Evolutionary conservation across 2,888 invertebrate genomes (phyloP), one percentile per base, ranked within the genome.

Genomic region (Salticus scenicus): DNA sequence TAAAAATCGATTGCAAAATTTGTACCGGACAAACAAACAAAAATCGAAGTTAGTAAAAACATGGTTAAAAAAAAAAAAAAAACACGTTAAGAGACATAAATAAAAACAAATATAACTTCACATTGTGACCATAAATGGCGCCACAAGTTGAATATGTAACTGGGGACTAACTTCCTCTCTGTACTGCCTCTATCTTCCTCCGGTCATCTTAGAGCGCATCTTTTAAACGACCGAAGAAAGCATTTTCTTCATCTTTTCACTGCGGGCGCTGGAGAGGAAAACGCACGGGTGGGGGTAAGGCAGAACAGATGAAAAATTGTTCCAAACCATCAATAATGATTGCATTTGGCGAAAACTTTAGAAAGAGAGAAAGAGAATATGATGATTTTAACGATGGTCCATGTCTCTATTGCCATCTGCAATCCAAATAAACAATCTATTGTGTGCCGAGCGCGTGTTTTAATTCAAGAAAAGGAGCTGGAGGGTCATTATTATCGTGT

Each of bases 401-500:
- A n/a, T n/a, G n/a, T n/a, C n/a, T n/a, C n/a, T n/a, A n/a, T n/a
- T n/a, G n/a, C n/a, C n/a, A 37, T 7, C 37, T 37, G 37, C 4
- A 57, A 57, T 57, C 17, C 14, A 47, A 47, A 57, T 57, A 57
- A 57, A 57, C 57, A 57, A 57, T 57, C 57, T 24, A 57, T 57
- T 57, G 57, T 57, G 47, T 14, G 12, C 5, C 57, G 57, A 7
- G 42, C 42, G 42, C 42, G 14, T 47, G 10, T 37, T 37, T 37
- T 37, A 37, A 37, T 4, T 37, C 37, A n/a, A n/a, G n/a, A n/a
- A n/a, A n/a, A n/a, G n/a, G n/a, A n/a, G n/a, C 37, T 7, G 37
- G 37, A 10, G 37, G 37, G 37, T 37, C 37, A 37, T 37, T 4
- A 37, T 37, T 4, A 37, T 37, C 7, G 37, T 37, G 10, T 37